Percentiles rank a stretch among this genome's conserved stretches.
phyloP scores from a whole-genome alignment of 2,113 vertebrate genomes.

The Amphiprion percula region DNA sequence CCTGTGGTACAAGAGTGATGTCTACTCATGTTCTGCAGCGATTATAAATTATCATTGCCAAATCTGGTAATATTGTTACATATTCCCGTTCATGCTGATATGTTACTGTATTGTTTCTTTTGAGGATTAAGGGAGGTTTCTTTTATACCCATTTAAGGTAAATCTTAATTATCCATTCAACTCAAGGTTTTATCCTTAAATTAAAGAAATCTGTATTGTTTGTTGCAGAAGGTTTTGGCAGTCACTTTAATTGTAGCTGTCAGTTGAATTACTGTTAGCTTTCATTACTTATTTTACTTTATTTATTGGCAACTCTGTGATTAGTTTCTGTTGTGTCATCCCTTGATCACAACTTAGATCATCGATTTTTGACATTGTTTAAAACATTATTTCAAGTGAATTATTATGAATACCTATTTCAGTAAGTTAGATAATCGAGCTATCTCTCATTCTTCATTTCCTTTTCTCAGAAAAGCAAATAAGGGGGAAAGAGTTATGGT shows the following conservation, averaged over 20 bases:
- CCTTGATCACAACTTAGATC: conserved; percentile 7
- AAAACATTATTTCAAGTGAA: conserved; percentile 8
- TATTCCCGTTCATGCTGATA: conserved; percentile 32
- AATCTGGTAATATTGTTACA: conserved; percentile 43
- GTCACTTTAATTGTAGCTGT: not conserved
- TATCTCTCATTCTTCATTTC: conserved; percentile 44
- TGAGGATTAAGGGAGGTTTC: conserved; percentile 20
- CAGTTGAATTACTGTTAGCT: conserved; percentile 17
- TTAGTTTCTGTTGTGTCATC: conserved; percentile 22
- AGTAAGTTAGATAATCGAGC: conserved; percentile 22
- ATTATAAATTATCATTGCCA: conserved; percentile 51
- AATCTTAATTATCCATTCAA: conserved; percentile 22
- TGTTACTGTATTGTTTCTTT: conserved; percentile 27
- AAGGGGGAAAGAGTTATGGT: conserved; percentile 53
- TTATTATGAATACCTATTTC: conserved; percentile 3
- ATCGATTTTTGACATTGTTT: not conserved
- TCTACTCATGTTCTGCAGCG: conserved; percentile 36
- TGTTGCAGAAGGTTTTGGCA: not conserved
- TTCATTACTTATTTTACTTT: conserved; percentile 20
- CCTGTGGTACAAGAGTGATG: conserved; percentile 16
- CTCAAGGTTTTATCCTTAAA: conserved; percentile 16
- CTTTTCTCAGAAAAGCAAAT: conserved; percentile 73
- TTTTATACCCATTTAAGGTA: not conserved
- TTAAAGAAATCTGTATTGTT: not conserved
- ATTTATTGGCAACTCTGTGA: conserved; percentile 22